Percentiles rank a stretch among this genome's conserved stretches.
These are phyloP conservation scores for Pedionomus torquatus DNA, from an alignment of 2,113 vertebrate genomes.

Conservation along the genomic window DNA sequence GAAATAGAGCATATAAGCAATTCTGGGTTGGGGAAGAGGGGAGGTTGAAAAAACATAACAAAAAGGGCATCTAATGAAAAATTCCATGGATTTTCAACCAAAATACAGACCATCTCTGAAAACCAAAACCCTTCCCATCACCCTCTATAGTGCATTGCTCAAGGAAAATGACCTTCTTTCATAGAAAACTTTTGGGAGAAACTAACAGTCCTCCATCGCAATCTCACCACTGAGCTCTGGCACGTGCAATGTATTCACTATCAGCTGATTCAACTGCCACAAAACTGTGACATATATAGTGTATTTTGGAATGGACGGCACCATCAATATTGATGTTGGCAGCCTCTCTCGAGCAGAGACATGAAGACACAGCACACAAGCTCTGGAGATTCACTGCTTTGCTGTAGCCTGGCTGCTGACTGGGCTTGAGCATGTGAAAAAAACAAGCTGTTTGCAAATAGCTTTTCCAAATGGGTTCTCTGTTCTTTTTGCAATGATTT, in stretches of 20 bases:
- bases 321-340: neutral
- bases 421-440: neutral
- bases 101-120: neutral
- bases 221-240: neutral
- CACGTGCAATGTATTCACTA: accelerated
- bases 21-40: accelerated
- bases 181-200: neutral
- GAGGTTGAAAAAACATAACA: neutral
- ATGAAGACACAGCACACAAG: neutral
- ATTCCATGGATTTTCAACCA: neutral
- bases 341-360: neutral
- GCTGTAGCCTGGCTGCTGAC: neutral
- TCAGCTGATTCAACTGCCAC: neutral
- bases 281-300: neutral
- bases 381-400: neutral
- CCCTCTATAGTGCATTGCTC: neutral
- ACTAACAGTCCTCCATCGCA: neutral
- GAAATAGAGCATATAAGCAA: neutral
- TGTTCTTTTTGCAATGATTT: neutral
- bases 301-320: neutral
- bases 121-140: neutral
- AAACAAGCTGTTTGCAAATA: neutral
- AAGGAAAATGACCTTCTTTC: neutral
- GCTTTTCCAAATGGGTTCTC: neutral
- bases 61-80: neutral